Evolutionary conservation across 2,888 invertebrate species (phyloP), one percentile per base, ranked within the genome.

Genomic region (Sminthurinus aureus): DNA sequence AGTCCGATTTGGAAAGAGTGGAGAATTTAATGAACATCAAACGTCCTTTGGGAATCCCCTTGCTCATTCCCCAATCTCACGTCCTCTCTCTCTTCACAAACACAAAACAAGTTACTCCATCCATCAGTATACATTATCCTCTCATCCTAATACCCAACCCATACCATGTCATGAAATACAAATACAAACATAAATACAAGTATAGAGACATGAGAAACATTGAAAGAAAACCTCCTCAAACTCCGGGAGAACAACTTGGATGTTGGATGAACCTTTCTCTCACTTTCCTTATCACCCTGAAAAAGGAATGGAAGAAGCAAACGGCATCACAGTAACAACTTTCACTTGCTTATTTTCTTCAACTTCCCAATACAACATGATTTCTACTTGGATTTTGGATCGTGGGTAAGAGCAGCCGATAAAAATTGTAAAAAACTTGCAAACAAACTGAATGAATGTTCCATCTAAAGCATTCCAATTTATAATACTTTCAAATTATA

Each of bases 1-100:
- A 86, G 85, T 86, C 85, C 84, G 84, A 84, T 86, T 79, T 82
- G 69, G 73, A 85, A 82, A 83, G 79, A 86, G 85, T 83, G 85
- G 85, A 85, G 87, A 86, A 87, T 87, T 87, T 87, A 86, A 87
- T 87, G 87, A 87, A 86, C 87, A 86, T 87, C 86, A 87, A 86
- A 85, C 85, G 86, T 87, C 87, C 84, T 86, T 79, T 83, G 87
- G 86, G 87, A 86, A 83, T 87, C 85, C 38, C 38, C 38, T 38
- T 38, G 38, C 38, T 38, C 38, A 38, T 38, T 38, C 75, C 67
- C 76, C 20, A 51, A 1, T 50, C 75, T 50, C 18, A 75, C 38
- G 38, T 38, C 38, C 38, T 38, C 38, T 38, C 38, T 38, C 38
- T 22, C n/a, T 69, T 51, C 51, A 76, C 76, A 76, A 58, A 24